Evolutionary conservation across 2,888 invertebrate species (phyloP).

Genomic region (Amphiduros pacificus): DNA sequence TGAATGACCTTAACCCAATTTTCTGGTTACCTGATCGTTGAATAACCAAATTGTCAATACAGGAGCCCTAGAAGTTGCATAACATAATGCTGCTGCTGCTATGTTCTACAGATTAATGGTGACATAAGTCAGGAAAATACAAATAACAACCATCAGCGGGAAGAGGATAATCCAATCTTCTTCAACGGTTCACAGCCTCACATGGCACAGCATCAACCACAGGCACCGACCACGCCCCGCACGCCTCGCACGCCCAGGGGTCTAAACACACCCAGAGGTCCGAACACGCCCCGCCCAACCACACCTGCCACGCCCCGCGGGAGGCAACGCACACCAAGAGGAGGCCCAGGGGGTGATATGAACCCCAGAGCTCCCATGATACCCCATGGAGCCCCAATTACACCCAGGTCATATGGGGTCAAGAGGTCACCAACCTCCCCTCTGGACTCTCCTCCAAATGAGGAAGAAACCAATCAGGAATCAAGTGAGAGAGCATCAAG

Average conservation of each 20-base stretch:
- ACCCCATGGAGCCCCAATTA: not conserved
- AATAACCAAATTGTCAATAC: too few species aligned
- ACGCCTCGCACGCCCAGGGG: conserved; percentile 15
- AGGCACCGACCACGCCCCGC: conserved; percentile 13
- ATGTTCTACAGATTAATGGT: conserved; percentile 19
- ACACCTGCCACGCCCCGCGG: conserved; percentile 21
- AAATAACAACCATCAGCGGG: too few species aligned
- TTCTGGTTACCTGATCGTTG: too few species aligned
- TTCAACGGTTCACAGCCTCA: too few species aligned
- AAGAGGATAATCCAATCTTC: too few species aligned
- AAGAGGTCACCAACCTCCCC: conserved; percentile 19
- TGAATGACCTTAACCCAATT: too few species aligned
- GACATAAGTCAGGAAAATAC: conserved; percentile 8
- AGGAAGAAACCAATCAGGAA: not conserved
- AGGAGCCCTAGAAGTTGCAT: too few species aligned
- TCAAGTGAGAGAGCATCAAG: conserved; percentile 1
- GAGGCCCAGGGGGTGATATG: too few species aligned
- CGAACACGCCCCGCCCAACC: too few species aligned
- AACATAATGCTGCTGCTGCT: too few species aligned
- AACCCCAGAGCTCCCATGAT: not conserved
- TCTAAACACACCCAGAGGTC: too few species aligned
- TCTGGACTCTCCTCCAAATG: conserved; percentile 1
- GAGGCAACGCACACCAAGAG: not conserved
- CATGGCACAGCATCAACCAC: too few species aligned
- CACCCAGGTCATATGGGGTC: conserved; percentile 13